phyloP scores from a whole-genome alignment of 2,888 invertebrate species.

The Lithophane socia region DNA sequence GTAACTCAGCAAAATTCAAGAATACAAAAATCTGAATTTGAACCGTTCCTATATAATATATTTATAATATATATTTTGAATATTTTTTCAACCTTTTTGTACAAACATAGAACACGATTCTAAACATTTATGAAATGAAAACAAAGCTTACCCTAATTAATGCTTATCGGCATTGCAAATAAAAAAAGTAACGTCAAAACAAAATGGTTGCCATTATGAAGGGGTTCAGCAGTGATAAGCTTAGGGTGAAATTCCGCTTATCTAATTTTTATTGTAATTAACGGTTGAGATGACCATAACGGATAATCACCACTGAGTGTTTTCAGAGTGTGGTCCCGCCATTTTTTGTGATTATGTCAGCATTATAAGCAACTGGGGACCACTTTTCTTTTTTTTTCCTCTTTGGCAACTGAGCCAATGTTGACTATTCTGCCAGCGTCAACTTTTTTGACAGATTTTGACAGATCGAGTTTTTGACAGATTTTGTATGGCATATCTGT shows the following conservation, averaged over 20 bases:
- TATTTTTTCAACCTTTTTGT: neutral
- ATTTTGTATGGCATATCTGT: too few relatives aligned
- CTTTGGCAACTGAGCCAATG: too few relatives aligned
- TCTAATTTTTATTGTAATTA: neutral
- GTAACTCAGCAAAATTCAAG: neutral
- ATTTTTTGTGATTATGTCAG: too few relatives aligned
- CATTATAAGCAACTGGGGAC: too few relatives aligned
- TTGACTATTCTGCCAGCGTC: too few relatives aligned
- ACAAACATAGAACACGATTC: neutral
- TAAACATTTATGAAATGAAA: neutral
- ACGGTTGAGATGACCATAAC: neutral
- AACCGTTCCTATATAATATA: neutral
- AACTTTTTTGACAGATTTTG: too few relatives aligned
- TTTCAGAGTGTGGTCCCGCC: too few relatives aligned
- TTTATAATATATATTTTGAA: constrained; percentile 10
- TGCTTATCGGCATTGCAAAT: constrained; percentile 11
- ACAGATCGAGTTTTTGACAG: too few relatives aligned
- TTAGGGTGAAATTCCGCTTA: too few relatives aligned
- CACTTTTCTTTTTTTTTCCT: too few relatives aligned
- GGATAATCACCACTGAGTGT: too few relatives aligned
- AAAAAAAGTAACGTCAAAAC: constrained; percentile 5
- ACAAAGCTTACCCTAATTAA: constrained; percentile 1
- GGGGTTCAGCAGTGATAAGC: neutral
- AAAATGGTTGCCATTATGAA: neutral
- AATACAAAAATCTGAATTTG: neutral